Base-by-base conservation (phyloP, 2,113 vertebrate genomes). In the Anhinga rufa region DNA sequence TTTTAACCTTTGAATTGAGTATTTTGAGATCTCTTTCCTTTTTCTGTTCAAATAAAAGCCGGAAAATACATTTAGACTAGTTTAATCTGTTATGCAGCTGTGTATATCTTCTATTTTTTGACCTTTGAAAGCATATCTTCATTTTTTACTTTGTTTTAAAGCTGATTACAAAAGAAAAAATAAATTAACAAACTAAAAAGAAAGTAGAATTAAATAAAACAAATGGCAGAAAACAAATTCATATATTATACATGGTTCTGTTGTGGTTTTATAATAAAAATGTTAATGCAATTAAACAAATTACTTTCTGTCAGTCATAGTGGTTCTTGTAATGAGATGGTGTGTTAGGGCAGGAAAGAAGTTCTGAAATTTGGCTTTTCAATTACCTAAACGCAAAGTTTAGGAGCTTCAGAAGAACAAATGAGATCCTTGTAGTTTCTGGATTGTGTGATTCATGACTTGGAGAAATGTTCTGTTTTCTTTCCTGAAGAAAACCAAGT, bases 131-230 rank as follows among this genome's bases (percentile, higher is more conserved):
- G 54, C 7, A 3, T 25, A 65, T 36, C 16, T 68, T 70, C 22
- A 61, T 93, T 91, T 95, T 70, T 25, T 4, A 92, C 61, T 78
- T 90, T 75, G 14, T 90, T 96, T 96, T 70, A 68, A 86, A 96
- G 90, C 9, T 36, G 18, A 90, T 88, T 79, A 54, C 9, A 36
- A 76, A 96, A 91, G 24, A 70, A 94, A 88, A 82, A 82, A 95
- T 92, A 94, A 61, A 65, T 40, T 80, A 92, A 83, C 66, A 92
- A 95, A 71, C 13, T 19, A 74, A 94, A 87, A 91, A 81, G 52
- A 82, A 95, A 97, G 91, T 62, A 92, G 28, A 92, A 90, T 95
- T 96, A 93, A 96, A 93, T 78, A 72, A 93, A 85, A 61, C 71
- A 92, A 94, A 85, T 91, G 83, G 28, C 48, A 77, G 94, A 96